A percentile compares a stretch with the other conserved stretches of the same genome.
These are phyloP conservation scores for Ormyrus rosae DNA, from an alignment of 2,888 invertebrate species.

Conservation along the genomic window DNA sequence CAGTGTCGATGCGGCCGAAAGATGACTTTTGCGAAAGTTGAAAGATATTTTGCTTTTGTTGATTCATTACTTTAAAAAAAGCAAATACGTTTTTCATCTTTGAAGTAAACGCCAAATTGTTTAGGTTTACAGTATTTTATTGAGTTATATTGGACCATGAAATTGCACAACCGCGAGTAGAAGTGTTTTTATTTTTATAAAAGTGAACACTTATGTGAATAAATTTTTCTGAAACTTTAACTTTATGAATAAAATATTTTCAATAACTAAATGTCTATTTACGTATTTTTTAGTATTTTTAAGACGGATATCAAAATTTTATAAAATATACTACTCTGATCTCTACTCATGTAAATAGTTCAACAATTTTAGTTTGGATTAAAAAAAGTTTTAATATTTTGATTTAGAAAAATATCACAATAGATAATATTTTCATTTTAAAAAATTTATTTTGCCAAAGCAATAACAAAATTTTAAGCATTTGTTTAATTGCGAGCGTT, in stretches of 20 bases:
- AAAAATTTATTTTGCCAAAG: too few species aligned
- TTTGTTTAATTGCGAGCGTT: background rate
- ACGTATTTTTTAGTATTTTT: too few species aligned
- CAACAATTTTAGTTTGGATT: background rate
- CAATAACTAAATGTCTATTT: too few species aligned
- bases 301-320: too few species aligned
- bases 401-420: background rate
- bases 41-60: constrained; percentile 11
- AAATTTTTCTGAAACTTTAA: background rate
- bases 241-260: background rate
- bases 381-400: background rate
- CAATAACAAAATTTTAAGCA: too few species aligned
- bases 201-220: background rate
- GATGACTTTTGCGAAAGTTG: constrained; percentile 7
- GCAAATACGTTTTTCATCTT: constrained; percentile 7
- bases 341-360: background rate
- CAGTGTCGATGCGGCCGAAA: constrained; percentile 35
- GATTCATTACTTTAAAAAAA: background rate
- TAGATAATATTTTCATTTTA: background rate
- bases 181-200: background rate
- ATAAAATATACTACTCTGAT: too few species aligned
- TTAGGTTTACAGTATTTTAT: background rate
- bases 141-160: constrained; percentile 28
- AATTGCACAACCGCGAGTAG: constrained; percentile 40
- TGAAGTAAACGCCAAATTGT: background rate